phyloP scores from a whole-genome alignment of 2,888 invertebrate species.

The Crossocerus cetratus region DNA sequence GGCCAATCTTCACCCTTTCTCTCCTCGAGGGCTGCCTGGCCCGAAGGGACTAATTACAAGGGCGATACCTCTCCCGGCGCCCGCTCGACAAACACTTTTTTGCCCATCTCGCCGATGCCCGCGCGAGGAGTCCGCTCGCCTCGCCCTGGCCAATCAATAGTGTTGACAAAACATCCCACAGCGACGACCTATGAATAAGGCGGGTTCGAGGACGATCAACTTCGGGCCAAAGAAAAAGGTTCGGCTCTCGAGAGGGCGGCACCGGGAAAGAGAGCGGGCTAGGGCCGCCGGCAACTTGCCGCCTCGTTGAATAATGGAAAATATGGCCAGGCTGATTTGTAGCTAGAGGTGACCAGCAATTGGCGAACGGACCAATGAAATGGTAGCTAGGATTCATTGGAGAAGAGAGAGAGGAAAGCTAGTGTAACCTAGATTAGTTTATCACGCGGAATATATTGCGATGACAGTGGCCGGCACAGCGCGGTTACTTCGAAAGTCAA shows the following conservation, averaged over 20 bases:
- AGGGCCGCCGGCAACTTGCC: too few relatives aligned
- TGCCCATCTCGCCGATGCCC: neutral
- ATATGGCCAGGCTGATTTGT: too few relatives aligned
- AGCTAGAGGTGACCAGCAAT: too few relatives aligned
- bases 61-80: neutral
- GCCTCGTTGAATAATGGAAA: too few relatives aligned
- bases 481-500: constrained; percentile 18
- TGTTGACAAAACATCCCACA: constrained; percentile 11
- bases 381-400: too few relatives aligned
- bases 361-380: too few relatives aligned
- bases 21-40: neutral
- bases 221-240: too few relatives aligned
- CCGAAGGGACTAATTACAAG: constrained; percentile 18
- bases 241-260: too few relatives aligned
- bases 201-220: neutral
- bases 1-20: neutral
- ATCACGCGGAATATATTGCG: constrained; percentile 33
- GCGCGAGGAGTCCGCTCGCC: too few relatives aligned
- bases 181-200: constrained; percentile 1
- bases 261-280: too few relatives aligned
- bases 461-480: constrained; percentile 17
- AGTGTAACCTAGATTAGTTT: constrained; percentile 46
- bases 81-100: constrained; percentile 2
- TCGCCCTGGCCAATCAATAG: neutral
- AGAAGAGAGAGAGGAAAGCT: too few relatives aligned